Conservation (phyloP, 2,797 vertebrate genomes). For the Eulemur albifrons region DNA sequence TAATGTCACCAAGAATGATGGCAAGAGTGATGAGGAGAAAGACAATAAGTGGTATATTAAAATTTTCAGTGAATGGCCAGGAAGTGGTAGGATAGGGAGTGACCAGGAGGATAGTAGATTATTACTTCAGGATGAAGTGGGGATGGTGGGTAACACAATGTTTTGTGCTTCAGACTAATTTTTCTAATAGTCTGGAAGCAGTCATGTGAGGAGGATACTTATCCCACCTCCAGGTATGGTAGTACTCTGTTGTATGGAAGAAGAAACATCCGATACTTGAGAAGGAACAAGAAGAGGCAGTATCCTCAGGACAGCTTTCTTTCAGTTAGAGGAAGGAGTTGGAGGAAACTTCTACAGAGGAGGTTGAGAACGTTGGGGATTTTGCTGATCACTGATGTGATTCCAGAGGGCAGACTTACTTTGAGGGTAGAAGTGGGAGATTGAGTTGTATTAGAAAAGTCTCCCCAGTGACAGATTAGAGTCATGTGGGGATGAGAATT, state of each 20-base stretch:
- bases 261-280: not conserved
- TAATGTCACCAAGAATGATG: slow-evolving; percentile 14
- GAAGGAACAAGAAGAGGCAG: not conserved
- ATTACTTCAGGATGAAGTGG: not conserved
- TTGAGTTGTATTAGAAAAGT: not conserved
- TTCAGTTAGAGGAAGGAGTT: not conserved
- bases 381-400: not conserved
- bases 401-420: not conserved
- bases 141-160: not conserved
- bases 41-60: not conserved
- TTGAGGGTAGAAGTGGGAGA: not conserved
- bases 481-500: not conserved
- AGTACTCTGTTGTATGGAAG: not conserved
- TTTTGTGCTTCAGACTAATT: not conserved
- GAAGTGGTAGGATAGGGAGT: not conserved
- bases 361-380: not conserved
- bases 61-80: not conserved
- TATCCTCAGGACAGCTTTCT: not conserved
- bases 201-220: not conserved
- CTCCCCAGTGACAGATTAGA: not conserved
- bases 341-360: not conserved
- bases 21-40: slow-evolving; percentile 4
- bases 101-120: not conserved
- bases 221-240: not conserved
- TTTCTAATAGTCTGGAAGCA: not conserved